Evolutionary conservation across 1,140 invertebrate genomes (phyloP).

Genomic region (Monochamus saltuarius): DNA sequence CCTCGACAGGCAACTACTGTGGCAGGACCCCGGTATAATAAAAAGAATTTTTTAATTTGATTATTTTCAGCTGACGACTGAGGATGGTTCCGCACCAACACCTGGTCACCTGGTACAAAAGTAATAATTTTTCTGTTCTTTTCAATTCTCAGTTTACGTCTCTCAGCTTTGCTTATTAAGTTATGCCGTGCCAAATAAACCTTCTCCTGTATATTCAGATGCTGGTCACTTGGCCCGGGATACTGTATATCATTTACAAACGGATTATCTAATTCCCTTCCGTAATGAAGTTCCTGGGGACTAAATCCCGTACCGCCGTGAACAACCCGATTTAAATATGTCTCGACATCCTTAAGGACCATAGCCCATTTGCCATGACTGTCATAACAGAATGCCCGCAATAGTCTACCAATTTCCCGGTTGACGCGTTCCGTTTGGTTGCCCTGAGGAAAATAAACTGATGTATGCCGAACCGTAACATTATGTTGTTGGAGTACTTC

Average conservation of each 20-base stretch:
- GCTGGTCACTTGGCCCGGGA: neutral
- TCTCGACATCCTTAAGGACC: neutral
- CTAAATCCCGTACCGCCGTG: constrained; percentile 13
- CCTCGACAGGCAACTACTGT: neutral
- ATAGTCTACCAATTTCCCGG: constrained; percentile 8
- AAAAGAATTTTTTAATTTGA: neutral
- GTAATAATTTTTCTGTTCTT: neutral
- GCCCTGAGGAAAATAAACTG: constrained; percentile 14
- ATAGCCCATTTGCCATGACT: constrained; percentile 13
- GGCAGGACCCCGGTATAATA: neutral
- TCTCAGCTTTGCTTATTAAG: neutral
- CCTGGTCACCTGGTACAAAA: neutral
- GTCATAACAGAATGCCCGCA: constrained; percentile 9
- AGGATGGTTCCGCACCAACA: neutral
- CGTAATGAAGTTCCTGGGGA: neutral
- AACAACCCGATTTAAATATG: neutral
- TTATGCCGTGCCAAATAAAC: neutral
- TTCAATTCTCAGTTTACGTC: neutral
- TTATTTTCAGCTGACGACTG: neutral
- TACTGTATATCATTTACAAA: neutral
- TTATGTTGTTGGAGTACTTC: neutral
- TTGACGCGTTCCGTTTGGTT: constrained; percentile 8
- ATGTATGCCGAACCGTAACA: constrained; percentile 5
- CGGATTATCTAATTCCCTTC: neutral
- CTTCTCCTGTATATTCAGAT: neutral